Conservation (phyloP, 1,140 invertebrate species). For the Habropoda laboriosa region DNA sequence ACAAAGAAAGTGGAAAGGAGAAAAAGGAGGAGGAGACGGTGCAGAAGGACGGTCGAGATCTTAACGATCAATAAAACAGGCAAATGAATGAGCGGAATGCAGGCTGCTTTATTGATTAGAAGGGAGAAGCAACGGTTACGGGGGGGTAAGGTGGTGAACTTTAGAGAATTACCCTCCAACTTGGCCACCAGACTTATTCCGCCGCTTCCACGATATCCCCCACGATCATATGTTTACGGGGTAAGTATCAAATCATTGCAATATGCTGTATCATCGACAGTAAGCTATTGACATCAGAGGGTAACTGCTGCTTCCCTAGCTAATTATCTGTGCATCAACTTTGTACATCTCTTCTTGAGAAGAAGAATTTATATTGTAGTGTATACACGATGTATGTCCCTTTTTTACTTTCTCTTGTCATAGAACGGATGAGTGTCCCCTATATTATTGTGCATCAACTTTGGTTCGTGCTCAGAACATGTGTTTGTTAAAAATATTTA, state of each 20-base stretch:
- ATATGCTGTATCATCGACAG: conserved; percentile 33
- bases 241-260: conserved; percentile 72
- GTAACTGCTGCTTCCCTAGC: conserved; percentile 34
- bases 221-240: conserved; percentile 87
- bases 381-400: conserved; percentile 12
- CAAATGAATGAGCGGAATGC: conserved; percentile 86
- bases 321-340: conserved; percentile 34
- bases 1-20: conserved; percentile 12
- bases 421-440: conserved; percentile 3
- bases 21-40: conserved; percentile 25
- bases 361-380: conserved; percentile 21
- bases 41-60: conserved; percentile 57
- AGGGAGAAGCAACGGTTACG: conserved; percentile 91
- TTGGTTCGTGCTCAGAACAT: background rate
- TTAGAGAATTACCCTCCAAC: conserved; percentile 91
- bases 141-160: conserved; percentile 88
- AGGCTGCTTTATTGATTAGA: conserved; percentile 94
- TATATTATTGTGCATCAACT: background rate
- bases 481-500: background rate
- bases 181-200: conserved; percentile 91
- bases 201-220: conserved; percentile 92
- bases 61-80: conserved; percentile 69
- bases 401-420: conserved; percentile 29
- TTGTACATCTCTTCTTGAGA: background rate
- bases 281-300: conserved; percentile 46